Base-by-base conservation (phyloP, 2,888 invertebrate genomes). In the Meta bourneti region DNA sequence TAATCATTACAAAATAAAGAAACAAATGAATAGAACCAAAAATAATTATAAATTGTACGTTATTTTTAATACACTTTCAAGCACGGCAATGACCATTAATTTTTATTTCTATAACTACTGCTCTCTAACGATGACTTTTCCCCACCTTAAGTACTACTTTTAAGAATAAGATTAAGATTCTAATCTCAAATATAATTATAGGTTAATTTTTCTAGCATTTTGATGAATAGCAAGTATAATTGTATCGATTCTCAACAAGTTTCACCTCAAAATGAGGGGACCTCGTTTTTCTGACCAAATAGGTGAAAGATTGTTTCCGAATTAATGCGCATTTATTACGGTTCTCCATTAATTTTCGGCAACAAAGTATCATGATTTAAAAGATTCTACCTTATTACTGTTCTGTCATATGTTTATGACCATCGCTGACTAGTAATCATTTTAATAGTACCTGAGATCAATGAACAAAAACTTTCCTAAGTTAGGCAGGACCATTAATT, bases 311-410 rank as follows among this genome's bases (percentile, higher is more conserved):
- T 89, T 82, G 77, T 89, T 77, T 75, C 77, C 70, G 74, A 89
- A 89, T 74, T 89, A 89, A 89, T 81, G 81, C 34, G 75, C 89
- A 89, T 75, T 89, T 82, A 69, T 81, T 88, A 34, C 61, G 19
- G 51, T 77, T 69, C 54, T 80, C 77, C 82, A 89, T 82, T 89
- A 82, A 89, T 82, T 77, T 86, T 70, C 72, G 70, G 71, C 16
- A 82, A 52, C 20, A 77, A 77, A 82, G 89, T 77, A 72, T 89
- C 77, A 86, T 49, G 69, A 52, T 86, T n/a, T 86, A 77, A 34
- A 34, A 20, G 7, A 75, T 52, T 34, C 51, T 82, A 52, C 75
- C 20, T 75, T 79, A 70, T 89, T 72, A 89, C 34, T 9, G 74
- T 34, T 79, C 74, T 54, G 75, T 54, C 82, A 89, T 34, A 75